Base-by-base conservation (phyloP, 2,113 vertebrate species). In the Psilopogon haemacephalus region DNA sequence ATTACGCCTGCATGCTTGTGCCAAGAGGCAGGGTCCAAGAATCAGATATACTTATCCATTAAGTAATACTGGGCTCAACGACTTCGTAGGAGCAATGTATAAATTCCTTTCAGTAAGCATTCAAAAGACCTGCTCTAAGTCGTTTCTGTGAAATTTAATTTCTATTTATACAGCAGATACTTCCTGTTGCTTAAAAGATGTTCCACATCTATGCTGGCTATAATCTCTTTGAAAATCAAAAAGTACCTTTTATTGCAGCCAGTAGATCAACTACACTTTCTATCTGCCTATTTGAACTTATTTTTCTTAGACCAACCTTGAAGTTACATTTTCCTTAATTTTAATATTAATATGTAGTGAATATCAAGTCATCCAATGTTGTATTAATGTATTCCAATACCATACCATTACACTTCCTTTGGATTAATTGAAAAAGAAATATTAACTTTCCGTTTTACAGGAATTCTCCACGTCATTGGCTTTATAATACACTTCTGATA, bases 391-490 rank as follows among this genome's bases (percentile, higher is more conserved):
- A 75, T 95, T 91, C 33, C 70, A 74, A 24, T 80, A 38, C 37
- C n/a, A 42, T 50, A 84, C 15, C 15, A 68, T 42, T 52, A 78
- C 3, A 40, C 5, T 91, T 67, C 58, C 38, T 60, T 71, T 84
- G 54, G 62, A 87, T 89, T 95, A 87, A 82, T 75, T 95, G 84
- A 72, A 85, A 86, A 78, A 82, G 35, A 75, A 89, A 75, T 33
- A 84, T 3, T 5, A 82, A 69, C 30, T 84, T 93, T 60, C 23
- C 7, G 46, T 63, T 93, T 24, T 46, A 32, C 23, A 58, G 40
- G 21, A 88, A 80, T 46, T 59, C 74, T 70, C 8, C 33, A 67
- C 21, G 88, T 50, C 6, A 5, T 84, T 68, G 33, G 9, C 15
- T 90, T 80, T 70, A 67, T 55, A 24, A 69, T 72, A 32, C 72